These are phyloP conservation scores for Greenwoodochromis staneri DNA, from an alignment of 2,113 vertebrate genomes.

Conservation along the genomic window DNA sequence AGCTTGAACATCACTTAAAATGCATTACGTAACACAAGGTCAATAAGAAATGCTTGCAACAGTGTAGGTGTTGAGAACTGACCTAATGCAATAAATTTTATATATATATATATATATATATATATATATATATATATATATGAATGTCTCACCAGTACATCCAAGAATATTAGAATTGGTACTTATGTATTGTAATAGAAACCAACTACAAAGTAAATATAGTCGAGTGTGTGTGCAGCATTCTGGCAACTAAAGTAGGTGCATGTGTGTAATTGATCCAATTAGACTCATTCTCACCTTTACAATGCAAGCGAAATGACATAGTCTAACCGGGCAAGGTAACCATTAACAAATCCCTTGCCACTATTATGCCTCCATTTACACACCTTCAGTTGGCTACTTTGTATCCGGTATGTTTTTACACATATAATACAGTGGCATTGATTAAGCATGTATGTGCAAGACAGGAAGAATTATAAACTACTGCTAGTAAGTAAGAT, in stretches of 20 bases:
- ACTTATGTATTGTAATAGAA: not conserved
- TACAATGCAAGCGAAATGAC: not conserved
- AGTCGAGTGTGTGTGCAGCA: not conserved
- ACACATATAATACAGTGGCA: not conserved
- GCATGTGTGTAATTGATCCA: conserved; percentile 37
- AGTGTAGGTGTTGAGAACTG: not conserved
- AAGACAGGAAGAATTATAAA: not conserved
- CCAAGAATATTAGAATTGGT: not conserved
- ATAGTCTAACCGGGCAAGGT: not conserved
- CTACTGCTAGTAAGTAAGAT: not conserved
- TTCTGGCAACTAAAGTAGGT: not conserved
- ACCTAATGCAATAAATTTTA: not conserved
- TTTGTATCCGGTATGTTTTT: not conserved
- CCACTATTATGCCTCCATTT: not conserved
- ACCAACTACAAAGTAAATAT: not conserved
- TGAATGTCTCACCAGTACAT: not conserved
- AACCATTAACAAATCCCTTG: conserved; percentile 36
- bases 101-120: not conserved
- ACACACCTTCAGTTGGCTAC: not conserved
- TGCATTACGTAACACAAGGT: not conserved
- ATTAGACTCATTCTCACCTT: conserved; percentile 44
- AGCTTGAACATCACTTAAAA: not conserved
- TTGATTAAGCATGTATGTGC: not conserved
- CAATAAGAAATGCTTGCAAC: not conserved
- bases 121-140: too few species aligned